phyloP scores from a whole-genome alignment of 2,888 invertebrate species.

The Dolichopus griseipennis region DNA sequence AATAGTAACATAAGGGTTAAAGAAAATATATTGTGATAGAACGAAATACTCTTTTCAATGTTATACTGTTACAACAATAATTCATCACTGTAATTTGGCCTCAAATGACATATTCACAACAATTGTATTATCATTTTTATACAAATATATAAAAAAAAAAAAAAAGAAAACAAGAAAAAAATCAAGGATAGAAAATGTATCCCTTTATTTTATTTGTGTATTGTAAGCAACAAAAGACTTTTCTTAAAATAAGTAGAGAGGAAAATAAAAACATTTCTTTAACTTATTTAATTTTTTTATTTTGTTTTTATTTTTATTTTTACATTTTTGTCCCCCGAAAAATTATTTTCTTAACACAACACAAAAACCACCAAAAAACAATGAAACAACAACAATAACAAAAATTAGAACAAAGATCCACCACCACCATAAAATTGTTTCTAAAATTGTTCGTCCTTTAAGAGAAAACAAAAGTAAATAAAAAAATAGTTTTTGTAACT shows the following conservation, averaged over 20 bases:
- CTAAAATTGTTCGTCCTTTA: not conserved
- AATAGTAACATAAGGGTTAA: not conserved
- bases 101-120: constrained; percentile 1
- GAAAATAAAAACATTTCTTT: not conserved
- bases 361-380: not conserved
- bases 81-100: not conserved
- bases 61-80: not conserved
- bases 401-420: too few relatives aligned
- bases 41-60: too few relatives aligned
- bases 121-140: not conserved
- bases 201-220: not conserved
- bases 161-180: not conserved
- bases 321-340: not conserved
- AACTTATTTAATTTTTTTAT: too few relatives aligned
- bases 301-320: too few relatives aligned
- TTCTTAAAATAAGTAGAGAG: not conserved
- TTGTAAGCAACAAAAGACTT: not conserved
- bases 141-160: too few relatives aligned
- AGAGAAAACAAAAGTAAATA: not conserved
- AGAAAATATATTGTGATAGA: not conserved
- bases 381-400: not conserved
- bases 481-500: not conserved
- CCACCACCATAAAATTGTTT: not conserved
- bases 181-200: not conserved
- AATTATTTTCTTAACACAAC: not conserved